Conservation (phyloP, 1,140 invertebrate genomes). For the Drosophila mojavensis region DNA sequence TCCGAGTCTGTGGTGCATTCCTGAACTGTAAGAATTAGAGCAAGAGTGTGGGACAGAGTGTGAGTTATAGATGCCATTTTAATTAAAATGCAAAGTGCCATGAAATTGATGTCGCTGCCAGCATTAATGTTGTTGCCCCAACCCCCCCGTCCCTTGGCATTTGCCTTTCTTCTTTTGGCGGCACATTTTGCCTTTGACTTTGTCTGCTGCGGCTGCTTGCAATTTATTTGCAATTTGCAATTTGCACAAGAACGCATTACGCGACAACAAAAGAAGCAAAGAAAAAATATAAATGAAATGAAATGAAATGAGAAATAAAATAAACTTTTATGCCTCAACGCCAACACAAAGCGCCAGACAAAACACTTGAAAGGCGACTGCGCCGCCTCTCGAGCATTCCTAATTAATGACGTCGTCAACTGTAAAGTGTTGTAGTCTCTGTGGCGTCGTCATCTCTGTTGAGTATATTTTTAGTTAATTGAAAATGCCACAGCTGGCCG, state of each 20-base stretch:
- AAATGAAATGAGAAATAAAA: slow-evolving; percentile 15
- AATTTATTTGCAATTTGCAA: slow-evolving; percentile 82
- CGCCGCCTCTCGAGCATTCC: slow-evolving; percentile 65
- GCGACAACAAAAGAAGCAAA: neutral
- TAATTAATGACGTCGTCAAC: slow-evolving; percentile 75
- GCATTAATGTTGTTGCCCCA: slow-evolving; percentile 19
- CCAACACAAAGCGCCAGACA: slow-evolving; percentile 71
- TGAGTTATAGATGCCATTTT: slow-evolving; percentile 51
- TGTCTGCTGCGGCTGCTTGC: slow-evolving; percentile 60
- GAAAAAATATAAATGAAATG: slow-evolving; percentile 25
- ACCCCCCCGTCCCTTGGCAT: neutral
- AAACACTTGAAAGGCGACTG: slow-evolving; percentile 70
- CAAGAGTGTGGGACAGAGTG: slow-evolving; percentile 4
- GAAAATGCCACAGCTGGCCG: slow-evolving; percentile 52
- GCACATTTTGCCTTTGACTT: slow-evolving; percentile 47
- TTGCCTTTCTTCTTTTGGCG: slow-evolving; percentile 24
- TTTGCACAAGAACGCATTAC: slow-evolving; percentile 75
- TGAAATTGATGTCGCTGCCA: slow-evolving; percentile 68
- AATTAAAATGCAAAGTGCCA: slow-evolving; percentile 82
- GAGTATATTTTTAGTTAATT: slow-evolving; percentile 58
- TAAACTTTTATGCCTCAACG: slow-evolving; percentile 75
- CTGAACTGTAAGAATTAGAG: slow-evolving; percentile 60
- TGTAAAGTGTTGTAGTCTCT: neutral
- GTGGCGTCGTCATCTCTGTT: slow-evolving; percentile 6
- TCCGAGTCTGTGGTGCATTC: slow-evolving; percentile 84